phyloP scores from a whole-genome alignment of 2,888 invertebrate genomes.

The Mactromeris polynyma region DNA sequence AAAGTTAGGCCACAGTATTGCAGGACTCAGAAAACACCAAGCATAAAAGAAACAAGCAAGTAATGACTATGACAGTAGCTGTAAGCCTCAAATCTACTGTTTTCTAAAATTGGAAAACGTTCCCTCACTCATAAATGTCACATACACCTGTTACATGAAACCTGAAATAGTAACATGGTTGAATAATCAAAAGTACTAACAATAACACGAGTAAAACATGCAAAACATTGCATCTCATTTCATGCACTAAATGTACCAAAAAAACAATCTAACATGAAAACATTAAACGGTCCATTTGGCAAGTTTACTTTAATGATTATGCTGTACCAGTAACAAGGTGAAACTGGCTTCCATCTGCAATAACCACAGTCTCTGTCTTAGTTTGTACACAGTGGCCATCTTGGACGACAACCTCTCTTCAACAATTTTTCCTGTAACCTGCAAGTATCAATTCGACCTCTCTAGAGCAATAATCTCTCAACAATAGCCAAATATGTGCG shows the following conservation, averaged over 20 bases:
- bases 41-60: neutral
- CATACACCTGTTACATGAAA: neutral
- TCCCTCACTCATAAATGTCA: neutral
- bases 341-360: neutral
- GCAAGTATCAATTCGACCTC: too few species aligned
- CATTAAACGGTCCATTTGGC: neutral
- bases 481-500: too few species aligned
- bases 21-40: too few species aligned
- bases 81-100: neutral
- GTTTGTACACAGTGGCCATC: too few species aligned
- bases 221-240: neutral
- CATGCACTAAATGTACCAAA: conserved; percentile 7
- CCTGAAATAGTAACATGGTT: conserved; percentile 43
- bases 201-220: conserved; percentile 38
- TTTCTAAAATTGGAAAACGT: too few species aligned
- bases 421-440: too few species aligned
- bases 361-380: too few species aligned
- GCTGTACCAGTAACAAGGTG: neutral
- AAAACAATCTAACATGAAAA: conserved; percentile 7
- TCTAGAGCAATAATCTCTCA: too few species aligned
- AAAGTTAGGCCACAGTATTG: too few species aligned
- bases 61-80: neutral
- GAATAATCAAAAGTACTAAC: conserved; percentile 24
- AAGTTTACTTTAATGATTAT: neutral
- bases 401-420: too few species aligned